Evolutionary conservation across 1,140 invertebrate genomes (phyloP), one percentile per base, ranked within the genome.

Genomic region (Oreohelix idahoensis): DNA sequence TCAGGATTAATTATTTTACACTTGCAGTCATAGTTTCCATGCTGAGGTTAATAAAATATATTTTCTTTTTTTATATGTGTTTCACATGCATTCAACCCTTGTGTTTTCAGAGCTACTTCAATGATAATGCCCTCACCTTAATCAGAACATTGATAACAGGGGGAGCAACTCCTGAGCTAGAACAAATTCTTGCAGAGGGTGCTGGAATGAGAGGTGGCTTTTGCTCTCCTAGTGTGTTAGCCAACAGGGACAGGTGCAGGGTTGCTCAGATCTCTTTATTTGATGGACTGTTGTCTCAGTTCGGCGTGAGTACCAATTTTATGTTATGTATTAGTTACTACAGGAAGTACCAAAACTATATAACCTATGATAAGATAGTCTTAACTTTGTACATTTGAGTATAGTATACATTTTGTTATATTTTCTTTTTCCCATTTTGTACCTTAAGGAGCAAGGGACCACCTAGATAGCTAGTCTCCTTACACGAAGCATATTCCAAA

Each of bases 61-160:
- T 45, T 45, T 5, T 45, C 15, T 45, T 45, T 8, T 45, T 45
- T 45, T 15, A 8, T 8, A 15, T 45, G 42, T n/a, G n/a, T n/a
- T n/a, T n/a, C n/a, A n/a, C 42, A 45, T 45, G 26, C 26, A n/a
- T 58, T 58, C 20, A 58, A 58, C 15, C 20, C 4, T n/a, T 58
- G 20, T 58, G 45, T 23, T 71, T 71, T 51, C 87, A 92, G 98
- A 99, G 98, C 74, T 99, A 99, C 93, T 99, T 99, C 94, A 99
- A 99, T 94, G 98, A 99, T 94, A 99, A 99, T 93, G 98, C 98
- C 91, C 94, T 99, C 93, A 99, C 98, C 71, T 93, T 99, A 87
- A 99, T 99, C 89, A 95, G 98, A 90, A 99, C 98, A 42, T 93
- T 99, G 86, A 99, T 99, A 88, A 99, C 98, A 84, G 98, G 98